These are phyloP conservation scores for Rhabdomys pumilio DNA, from an alignment of 2,797 vertebrate genomes.

Conservation along the genomic window DNA sequence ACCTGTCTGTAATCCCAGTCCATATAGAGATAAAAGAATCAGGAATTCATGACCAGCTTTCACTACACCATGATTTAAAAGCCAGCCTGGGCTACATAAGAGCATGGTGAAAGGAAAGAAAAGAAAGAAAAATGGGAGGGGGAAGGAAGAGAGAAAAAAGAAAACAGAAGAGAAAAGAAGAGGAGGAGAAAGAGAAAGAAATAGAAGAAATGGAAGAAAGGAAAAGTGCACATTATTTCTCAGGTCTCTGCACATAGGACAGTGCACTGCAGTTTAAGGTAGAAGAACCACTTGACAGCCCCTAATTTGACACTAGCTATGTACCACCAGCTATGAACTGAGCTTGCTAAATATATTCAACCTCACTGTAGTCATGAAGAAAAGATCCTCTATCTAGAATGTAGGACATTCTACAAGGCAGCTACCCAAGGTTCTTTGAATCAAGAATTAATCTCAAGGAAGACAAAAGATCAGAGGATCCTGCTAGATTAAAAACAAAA, in stretches of 20 bases:
- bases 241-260: not conserved
- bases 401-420: not conserved
- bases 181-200: too few relatives aligned
- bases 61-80: not conserved
- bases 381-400: conserved; percentile 30
- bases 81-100: not conserved
- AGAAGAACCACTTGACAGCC: not conserved
- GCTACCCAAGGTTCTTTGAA: not conserved
- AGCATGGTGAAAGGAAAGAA: not conserved
- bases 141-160: not conserved
- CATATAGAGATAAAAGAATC: not conserved
- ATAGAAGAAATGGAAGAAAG: too few relatives aligned
- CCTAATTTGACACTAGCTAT: not conserved
- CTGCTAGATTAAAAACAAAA: not conserved
- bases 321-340: not conserved
- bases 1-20: not conserved
- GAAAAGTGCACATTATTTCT: not conserved
- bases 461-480: conserved; percentile 11
- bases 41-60: not conserved
- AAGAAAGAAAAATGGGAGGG: not conserved
- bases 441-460: conserved; percentile 20
- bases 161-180: not conserved
- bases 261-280: not conserved
- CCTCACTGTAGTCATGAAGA: not conserved
- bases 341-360: conserved; percentile 54